Percentiles rank a stretch among this genome's conserved stretches.
Conservation (phyloP, 2,888 invertebrate genomes). For the Elaeidobius kamerunicus region DNA sequence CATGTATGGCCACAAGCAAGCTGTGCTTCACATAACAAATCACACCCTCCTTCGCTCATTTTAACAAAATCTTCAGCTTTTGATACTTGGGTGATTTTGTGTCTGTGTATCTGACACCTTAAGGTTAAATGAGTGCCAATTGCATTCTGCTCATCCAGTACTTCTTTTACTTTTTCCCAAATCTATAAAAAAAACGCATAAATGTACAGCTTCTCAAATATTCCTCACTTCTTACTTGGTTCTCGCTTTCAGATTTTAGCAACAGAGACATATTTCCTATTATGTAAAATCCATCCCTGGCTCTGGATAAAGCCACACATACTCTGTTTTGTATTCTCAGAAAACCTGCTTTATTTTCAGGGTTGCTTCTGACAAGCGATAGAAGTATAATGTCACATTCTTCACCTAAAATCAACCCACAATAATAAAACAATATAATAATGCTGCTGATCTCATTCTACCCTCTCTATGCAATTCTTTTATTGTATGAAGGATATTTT, state of each 20-base stretch:
- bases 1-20: slow-evolving; percentile 62
- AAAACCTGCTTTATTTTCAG: slow-evolving; percentile 66
- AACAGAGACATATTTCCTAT: slow-evolving; percentile 68
- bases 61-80: slow-evolving; percentile 50
- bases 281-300: slow-evolving; percentile 66
- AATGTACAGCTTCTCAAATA: too few species aligned
- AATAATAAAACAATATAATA: too few species aligned
- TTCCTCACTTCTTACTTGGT: slow-evolving; percentile 43
- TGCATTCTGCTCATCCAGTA: slow-evolving; percentile 52
- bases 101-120: slow-evolving; percentile 54
- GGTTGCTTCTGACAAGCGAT: slow-evolving; percentile 75
- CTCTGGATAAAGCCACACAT: slow-evolving; percentile 76
- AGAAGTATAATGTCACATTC: slow-evolving; percentile 76
- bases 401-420: slow-evolving; percentile 66
- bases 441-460: too few species aligned
- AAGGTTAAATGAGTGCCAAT: slow-evolving; percentile 54
- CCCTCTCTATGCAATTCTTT: too few species aligned
- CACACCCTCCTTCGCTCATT: slow-evolving; percentile 62
- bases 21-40: slow-evolving; percentile 50
- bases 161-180: slow-evolving; percentile 57
- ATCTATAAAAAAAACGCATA: slow-evolving; percentile 39
- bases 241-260: slow-evolving; percentile 46
- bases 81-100: slow-evolving; percentile 47
- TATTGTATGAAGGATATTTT: too few species aligned
- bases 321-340: slow-evolving; percentile 66